Evolutionary conservation across 2,113 vertebrate genomes (phyloP).

Genomic region (Leucopsar rothschildi): DNA sequence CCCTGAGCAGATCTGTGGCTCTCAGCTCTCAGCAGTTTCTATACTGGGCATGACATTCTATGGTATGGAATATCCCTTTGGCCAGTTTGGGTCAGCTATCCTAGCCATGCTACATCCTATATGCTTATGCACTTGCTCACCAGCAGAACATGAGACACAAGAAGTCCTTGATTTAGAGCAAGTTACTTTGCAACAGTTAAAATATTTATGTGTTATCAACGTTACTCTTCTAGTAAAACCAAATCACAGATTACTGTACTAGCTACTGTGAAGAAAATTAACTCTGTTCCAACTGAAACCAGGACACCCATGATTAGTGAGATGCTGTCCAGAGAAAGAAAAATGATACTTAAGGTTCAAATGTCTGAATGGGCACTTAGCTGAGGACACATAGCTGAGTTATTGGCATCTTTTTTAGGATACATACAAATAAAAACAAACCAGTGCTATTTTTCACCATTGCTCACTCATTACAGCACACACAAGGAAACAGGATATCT

Average conservation of each 20-base stretch:
- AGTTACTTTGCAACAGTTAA: not conserved
- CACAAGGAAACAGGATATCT: not conserved
- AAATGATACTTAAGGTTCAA: not conserved
- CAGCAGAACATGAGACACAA: not conserved
- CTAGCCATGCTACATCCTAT: not conserved
- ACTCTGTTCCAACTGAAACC: not conserved
- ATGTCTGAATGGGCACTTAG: not conserved
- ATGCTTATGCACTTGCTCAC: not conserved
- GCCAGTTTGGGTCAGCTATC: not conserved
- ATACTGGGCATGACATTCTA: not conserved
- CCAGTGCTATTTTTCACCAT: not conserved
- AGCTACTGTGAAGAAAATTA: not conserved
- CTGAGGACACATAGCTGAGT: not conserved
- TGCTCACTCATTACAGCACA: not conserved
- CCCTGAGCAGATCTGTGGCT: not conserved
- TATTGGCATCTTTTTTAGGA: not conserved
- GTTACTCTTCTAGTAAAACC: not conserved
- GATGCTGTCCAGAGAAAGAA: not conserved
- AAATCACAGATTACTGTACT: not conserved
- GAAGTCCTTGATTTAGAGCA: not conserved
- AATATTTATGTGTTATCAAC: accelerated
- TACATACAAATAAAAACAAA: not conserved
- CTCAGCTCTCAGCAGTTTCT: not conserved
- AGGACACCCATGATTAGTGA: not conserved
- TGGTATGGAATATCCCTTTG: not conserved